Evolutionary conservation across 2,113 vertebrate species (phyloP).

Genomic region (Sphyrna mokarran): DNA sequence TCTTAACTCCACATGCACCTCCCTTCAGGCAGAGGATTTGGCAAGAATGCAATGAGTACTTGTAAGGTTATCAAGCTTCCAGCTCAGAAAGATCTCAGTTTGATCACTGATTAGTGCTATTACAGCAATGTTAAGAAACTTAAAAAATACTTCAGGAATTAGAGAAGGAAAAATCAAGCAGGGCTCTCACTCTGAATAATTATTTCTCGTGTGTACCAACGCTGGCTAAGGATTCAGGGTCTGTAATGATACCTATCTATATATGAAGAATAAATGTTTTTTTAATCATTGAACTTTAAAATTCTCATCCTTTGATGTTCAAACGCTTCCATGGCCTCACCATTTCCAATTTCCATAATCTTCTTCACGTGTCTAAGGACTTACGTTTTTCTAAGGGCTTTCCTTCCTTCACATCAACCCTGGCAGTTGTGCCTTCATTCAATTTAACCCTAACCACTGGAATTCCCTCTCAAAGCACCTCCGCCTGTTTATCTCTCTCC

Average conservation of each 20-base stretch:
- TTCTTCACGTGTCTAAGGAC: background rate
- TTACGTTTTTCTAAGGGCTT: background rate
- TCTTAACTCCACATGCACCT: too few relatives aligned
- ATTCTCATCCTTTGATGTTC: background rate
- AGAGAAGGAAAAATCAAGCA: background rate
- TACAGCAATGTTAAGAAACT: background rate
- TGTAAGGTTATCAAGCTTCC: background rate
- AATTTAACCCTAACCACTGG: background rate
- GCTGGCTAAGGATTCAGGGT: background rate
- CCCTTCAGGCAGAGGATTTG: too few relatives aligned
- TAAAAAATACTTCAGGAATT: background rate
- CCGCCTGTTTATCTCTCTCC: background rate
- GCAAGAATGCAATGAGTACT: background rate
- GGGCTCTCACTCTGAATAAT: background rate
- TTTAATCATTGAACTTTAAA: background rate
- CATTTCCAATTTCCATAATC: background rate
- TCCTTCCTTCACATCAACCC: background rate
- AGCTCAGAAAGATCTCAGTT: background rate
- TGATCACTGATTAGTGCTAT: background rate
- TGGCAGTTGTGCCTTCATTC: background rate
- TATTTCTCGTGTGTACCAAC: background rate
- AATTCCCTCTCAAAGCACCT: background rate
- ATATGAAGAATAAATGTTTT: background rate
- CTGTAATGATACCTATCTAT: background rate
- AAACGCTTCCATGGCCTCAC: background rate